Evolutionary conservation across 1,140 invertebrate genomes (phyloP), one percentile per base, ranked within the genome.

Genomic region (Philotrypesis tridentata): DNA sequence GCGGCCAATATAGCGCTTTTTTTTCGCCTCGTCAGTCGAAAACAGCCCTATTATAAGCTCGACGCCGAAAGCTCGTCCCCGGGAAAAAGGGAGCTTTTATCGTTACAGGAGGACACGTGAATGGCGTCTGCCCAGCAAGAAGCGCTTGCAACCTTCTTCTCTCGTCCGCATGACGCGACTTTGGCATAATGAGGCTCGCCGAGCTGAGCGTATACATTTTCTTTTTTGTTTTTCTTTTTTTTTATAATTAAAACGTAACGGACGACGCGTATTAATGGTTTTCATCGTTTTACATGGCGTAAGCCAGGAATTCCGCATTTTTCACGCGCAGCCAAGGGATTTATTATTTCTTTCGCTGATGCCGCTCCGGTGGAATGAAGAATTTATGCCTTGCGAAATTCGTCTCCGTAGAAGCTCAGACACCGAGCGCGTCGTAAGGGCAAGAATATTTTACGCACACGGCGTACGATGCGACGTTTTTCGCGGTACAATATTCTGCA

Each of bases 1-100:
- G 21, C 48, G 48, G 21, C 48, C n/a, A 55, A 55, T 55, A 55
- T n/a, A n/a, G n/a, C n/a, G 7, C 48, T n/a, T 55, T 55, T 55
- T n/a, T 55, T 55, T 3, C 48, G 48, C 48, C n/a, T 14, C 48
- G n/a, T 55, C 21, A 55, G 21, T 0, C 21, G 48, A 55, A 55
- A 55, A 55, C n/a, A 55, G 48, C 48, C 48, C 48, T 55, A n/a
- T n/a, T n/a, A n/a, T 55, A 0, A 3, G 9, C 48, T 7, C 48
- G 17, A 0, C 21, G 48, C 1, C 12, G 7, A 7, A 21, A n/a
- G 21, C 21, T 55, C 21, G 2, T 55, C 43, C 14, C 48, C 17
- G 48, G n/a, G n/a, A n/a, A 43, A 55, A 55, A 55, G 48, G 17
- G 21, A 60, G 72, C 48, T 74, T 74, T 74, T 74, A 74, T 74